Base-by-base conservation (phyloP, 2,888 invertebrate species). In the Sesamia inferens region DNA sequence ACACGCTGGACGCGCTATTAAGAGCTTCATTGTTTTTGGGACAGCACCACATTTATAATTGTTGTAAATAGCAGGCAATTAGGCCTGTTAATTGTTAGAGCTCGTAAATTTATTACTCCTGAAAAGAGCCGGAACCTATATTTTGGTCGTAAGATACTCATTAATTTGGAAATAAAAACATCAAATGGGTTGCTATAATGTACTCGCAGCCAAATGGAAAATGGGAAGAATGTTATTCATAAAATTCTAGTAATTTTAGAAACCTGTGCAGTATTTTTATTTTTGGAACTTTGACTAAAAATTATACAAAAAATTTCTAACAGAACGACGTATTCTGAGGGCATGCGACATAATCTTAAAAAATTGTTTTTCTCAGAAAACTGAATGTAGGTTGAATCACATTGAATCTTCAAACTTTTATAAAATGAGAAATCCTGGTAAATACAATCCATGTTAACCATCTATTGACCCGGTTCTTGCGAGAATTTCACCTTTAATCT, bases 391-490 rank as follows among this genome's bases (percentile, higher is more conserved):
- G 31, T 31, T 31, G 31, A 31, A 31, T 31, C 31, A 54, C 47
- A 42, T 57, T 54, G 31, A 69, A 63, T n/a, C 42, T 47, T 22
- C 14, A 31, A 22, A 11, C 31, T 59, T 22, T 16, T 14, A 31
- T 22, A 55, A 67, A 70, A 58, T 58, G 19, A 54, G 42, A 47
- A 81, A 67, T 77, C 54, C 47, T 58, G 75, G 58, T 81, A 55
- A 63, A 81, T 81, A n/a, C 58, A 67, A 78, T 81, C 66, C 76
- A 63, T 67, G 81, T 54, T 31, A 67, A 39, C 54, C 19, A 13
- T 81, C 47, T 42, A 48, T 42, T 58, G 24, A 22, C 13, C 5
- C 7, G n/a, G n/a, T 19, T n/a, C 63, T 66, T 63, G 42, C 13
- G 22, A 47, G 22, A 31, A 55, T 48, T 22, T 13, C n/a, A 54